phyloP scores from a whole-genome alignment of 2,113 vertebrate species.

The Aldabrachelys gigantea region DNA sequence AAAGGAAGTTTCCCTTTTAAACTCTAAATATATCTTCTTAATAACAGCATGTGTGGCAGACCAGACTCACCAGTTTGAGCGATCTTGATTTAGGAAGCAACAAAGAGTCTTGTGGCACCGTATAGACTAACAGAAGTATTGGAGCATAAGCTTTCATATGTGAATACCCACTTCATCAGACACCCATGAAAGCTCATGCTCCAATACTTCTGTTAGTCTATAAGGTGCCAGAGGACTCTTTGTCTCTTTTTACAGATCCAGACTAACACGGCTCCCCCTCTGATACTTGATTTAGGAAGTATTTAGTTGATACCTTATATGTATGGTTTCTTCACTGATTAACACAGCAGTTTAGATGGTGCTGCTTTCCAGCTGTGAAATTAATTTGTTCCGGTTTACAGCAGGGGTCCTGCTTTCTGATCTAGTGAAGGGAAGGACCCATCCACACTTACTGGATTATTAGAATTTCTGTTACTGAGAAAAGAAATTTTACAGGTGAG shows the following conservation, averaged over 20 bases:
- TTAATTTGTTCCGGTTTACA: not conserved
- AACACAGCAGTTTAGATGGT: not conserved
- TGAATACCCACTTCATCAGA: no score
- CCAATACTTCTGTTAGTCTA: no score
- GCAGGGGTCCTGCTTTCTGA: not conserved
- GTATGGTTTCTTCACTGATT: not conserved
- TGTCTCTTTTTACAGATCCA: no score
- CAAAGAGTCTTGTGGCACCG: no score
- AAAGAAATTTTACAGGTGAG: not conserved
- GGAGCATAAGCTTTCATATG: no score
- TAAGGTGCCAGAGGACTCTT: no score
- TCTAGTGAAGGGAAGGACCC: not conserved
- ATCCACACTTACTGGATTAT: not conserved
- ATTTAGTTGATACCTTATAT: not conserved
- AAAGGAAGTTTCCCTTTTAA: not conserved
- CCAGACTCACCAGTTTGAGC: not conserved
- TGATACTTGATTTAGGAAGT: not conserved
- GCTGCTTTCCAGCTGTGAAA: not conserved
- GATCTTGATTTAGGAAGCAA: not conserved
- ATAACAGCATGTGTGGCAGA: not conserved
- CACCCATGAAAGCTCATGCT: no score
- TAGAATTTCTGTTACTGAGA: not conserved
- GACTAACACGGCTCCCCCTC: no score
- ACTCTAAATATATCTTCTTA: not conserved
- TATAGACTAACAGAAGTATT: no score